Base-by-base conservation (phyloP, 2,888 invertebrate genomes). In the Mythimna albipuncta region DNA sequence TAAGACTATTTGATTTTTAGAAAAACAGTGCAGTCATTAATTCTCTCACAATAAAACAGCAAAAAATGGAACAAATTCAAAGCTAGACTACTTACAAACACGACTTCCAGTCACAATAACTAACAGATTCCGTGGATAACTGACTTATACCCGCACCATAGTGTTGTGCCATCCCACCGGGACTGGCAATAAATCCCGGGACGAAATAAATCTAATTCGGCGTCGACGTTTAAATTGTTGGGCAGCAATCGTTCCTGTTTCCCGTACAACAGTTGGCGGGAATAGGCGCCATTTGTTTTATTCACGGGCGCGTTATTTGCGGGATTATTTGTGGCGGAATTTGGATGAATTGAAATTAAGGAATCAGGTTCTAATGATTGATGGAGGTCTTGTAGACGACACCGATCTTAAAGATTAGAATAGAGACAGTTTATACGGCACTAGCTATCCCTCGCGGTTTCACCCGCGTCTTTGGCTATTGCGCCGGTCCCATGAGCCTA, bases 181-280 rank as follows among this genome's bases (percentile, higher is more conserved):
- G 62, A 76, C 70, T 61, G 66, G 84, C 85, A 88, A 94, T 93
- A 94, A 94, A 94, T 94, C 91, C 85, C 81, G 72, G 76, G 41
- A 84, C 88, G 88, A 87, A 85, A 94, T 95, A 95, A 95, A 95
- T 94, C 95, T 94, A 92, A 92, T 94, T 95, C 92, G 92, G 88
- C 88, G 92, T 82, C 88, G 94, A 93, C 94, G 88, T 91, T 92
- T 93, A 93, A 91, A 92, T 92, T 90, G 93, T 89, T 83, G 88
- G 81, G 74, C 86, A 84, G 83, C 87, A 89, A 89, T 89, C 89
- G 91, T 89, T 86, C 88, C 87, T 87, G 89, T 87, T 91, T 88
- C 82, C 87, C 86, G 84, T 75, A 78, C 79, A 72, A 76, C 77
- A 72, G 61, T 77, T 84, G 85, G 62, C 82, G 77, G 71, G 69